Base-by-base conservation (phyloP, 2,797 vertebrate species). In the Taeniopygia guttata region DNA sequence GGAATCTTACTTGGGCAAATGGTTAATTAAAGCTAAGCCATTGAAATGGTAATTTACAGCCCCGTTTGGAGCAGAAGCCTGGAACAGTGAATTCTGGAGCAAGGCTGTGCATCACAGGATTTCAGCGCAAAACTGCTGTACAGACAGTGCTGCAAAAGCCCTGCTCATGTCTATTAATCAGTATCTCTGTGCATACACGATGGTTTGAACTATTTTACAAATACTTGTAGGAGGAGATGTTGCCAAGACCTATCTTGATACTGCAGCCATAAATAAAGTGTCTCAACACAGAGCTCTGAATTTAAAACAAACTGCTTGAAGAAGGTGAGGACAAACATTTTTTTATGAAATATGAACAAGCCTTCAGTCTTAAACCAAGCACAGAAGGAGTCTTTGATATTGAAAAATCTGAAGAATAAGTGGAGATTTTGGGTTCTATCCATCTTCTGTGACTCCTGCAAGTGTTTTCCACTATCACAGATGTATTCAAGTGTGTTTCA, bases 11-110 rank as follows among this genome's bases (percentile, higher is more conserved):
- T 94, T 95, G 86, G 83, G 77, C 91, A 96, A 95, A 89, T 20
- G 49, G 87, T 88, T 93, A 95, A 96, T 96, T 95, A 94, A 89
- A 87, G 34, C 64, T 51, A 80, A 88, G 36, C 52, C 52, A 96
- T 84, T 91, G 89, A 96, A 90, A 93, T 84, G 55, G 63, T 90
- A 94, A 96, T 96, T 87, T 91, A 82, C 85, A 94, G 54, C 64
- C 67, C 66, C 5, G 0, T 90, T 92, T 77, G 59, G 66, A 85
- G 88, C 38, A 89, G 89, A 76, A 63, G 55, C 73, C 86, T 90
- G 79, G 58, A 91, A 81, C 70, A 86, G 84, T 56, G 79, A 94
- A 95, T 90, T 91, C 69, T 93, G 95, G 49, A 95, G 62, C 67
- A 90, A 87, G 52, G 48, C 63, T 78, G 60, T 81, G 74, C 84